Evolutionary conservation across 2,888 invertebrate genomes (phyloP).

Genomic region (Himalopsyche kuldschensis): DNA sequence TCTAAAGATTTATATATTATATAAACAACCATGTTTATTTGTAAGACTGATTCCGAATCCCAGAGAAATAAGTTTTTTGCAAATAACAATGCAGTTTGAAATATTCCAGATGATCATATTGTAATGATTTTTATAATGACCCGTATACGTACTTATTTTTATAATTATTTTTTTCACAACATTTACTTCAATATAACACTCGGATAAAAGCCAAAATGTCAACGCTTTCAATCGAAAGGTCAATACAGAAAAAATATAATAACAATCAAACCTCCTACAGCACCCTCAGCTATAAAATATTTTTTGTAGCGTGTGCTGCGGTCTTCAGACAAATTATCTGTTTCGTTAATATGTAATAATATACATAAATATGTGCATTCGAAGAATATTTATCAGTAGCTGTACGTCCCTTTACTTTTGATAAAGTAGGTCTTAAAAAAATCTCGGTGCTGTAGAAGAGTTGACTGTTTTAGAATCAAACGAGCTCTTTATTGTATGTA

Average conservation of each 20-base stretch:
- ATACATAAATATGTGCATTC: too few relatives aligned
- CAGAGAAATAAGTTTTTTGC: slow-evolving; percentile 18
- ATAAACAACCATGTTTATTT: slow-evolving; percentile 27
- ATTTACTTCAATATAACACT: not conserved
- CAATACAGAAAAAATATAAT: not conserved
- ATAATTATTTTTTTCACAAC: not conserved
- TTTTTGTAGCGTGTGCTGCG: too few relatives aligned
- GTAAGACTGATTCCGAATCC: slow-evolving; percentile 35
- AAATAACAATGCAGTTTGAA: not conserved
- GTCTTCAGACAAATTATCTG: too few relatives aligned
- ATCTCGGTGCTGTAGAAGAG: too few relatives aligned
- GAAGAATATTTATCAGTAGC: too few relatives aligned
- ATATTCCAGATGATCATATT: not conserved
- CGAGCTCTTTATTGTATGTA: too few relatives aligned
- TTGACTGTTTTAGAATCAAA: too few relatives aligned
- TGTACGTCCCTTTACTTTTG: too few relatives aligned
- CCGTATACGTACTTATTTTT: slow-evolving; percentile 39
- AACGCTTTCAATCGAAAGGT: not conserved
- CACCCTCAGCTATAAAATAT: too few relatives aligned
- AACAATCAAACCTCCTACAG: too few relatives aligned
- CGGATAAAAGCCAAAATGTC: not conserved
- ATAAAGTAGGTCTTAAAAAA: too few relatives aligned
- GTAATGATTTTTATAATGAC: slow-evolving; percentile 10
- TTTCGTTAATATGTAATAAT: too few relatives aligned
- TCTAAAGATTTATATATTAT: slow-evolving; percentile 13